These are phyloP conservation scores for Octodonta nipae DNA, from an alignment of 2,888 invertebrate genomes.

Conservation along the genomic window DNA sequence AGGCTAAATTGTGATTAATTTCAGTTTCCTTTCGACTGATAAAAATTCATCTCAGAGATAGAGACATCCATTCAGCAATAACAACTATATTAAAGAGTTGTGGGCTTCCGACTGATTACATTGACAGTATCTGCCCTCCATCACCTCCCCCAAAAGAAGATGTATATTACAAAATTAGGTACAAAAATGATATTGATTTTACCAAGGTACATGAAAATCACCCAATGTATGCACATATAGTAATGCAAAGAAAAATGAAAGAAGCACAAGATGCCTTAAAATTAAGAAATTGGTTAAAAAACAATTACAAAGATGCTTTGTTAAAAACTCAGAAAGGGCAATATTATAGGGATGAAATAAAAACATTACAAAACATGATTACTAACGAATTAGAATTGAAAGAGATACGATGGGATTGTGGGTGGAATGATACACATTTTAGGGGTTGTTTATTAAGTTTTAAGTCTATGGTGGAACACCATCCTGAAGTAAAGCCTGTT, in stretches of 20 bases:
- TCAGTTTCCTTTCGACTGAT: conserved; percentile 59
- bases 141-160: conserved; percentile 4
- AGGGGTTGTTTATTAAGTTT: conserved; percentile 81
- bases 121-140: conserved; percentile 53
- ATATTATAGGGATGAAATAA: conserved; percentile 62
- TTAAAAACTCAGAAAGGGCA: conserved; percentile 46
- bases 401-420: conserved; percentile 64
- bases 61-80: conserved; percentile 58
- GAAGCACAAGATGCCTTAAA: conserved; percentile 29
- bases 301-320: conserved; percentile 55
- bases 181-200: conserved; percentile 27
- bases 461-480: conserved; percentile 58
- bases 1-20: conserved; percentile 15
- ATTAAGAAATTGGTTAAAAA: conserved; percentile 54
- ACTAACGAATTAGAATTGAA: conserved; percentile 43
- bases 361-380: conserved; percentile 47
- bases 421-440: conserved; percentile 81
- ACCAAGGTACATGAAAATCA: conserved; percentile 36
- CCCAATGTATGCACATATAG: conserved; percentile 39
- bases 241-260: conserved; percentile 38
- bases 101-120: conserved; percentile 73
- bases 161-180: conserved; percentile 9
- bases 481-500: conserved; percentile 54
- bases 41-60: conserved; percentile 55
- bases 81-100: conserved; percentile 66